These are phyloP conservation scores for Conchocele bisecta DNA, from an alignment of 2,888 invertebrate genomes.

Conservation along the genomic window DNA sequence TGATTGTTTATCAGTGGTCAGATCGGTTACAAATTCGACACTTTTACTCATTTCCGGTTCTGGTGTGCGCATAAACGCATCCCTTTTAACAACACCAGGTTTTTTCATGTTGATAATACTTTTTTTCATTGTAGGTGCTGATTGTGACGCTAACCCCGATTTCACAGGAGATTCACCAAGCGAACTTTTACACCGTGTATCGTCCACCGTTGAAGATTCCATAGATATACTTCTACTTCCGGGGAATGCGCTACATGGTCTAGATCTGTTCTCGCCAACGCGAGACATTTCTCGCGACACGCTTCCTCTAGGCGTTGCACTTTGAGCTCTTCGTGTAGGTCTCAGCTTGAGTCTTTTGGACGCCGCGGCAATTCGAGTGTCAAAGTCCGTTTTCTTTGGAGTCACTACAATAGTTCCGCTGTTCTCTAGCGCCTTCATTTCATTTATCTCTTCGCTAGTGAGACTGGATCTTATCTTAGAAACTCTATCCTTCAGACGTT, in stretches of 20 bases:
- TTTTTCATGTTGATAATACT: background rate
- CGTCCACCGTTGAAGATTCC: too few relatives aligned
- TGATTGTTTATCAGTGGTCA: background rate
- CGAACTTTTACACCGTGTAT: too few relatives aligned
- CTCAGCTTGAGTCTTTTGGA: conserved; percentile 67
- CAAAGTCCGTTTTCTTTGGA: conserved; percentile 62
- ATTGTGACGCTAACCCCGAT: too few relatives aligned
- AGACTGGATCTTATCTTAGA: conserved; percentile 74
- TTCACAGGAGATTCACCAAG: too few relatives aligned
- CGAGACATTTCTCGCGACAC: background rate
- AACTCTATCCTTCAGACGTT: conserved; percentile 74
- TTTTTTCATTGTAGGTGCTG: background rate
- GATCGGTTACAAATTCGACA: conserved; percentile 1
- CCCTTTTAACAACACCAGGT: background rate
- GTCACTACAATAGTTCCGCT: conserved; percentile 66
- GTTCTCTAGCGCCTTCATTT: conserved; percentile 68
- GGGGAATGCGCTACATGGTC: too few relatives aligned
- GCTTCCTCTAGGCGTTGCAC: conserved; percentile 11
- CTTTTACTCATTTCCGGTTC: background rate
- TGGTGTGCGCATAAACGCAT: conserved; percentile 1
- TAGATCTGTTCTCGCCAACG: background rate
- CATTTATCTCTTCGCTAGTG: conserved; percentile 68
- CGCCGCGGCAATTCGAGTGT: conserved; percentile 74
- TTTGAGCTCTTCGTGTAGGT: conserved; percentile 30
- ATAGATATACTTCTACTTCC: too few relatives aligned